A percentile compares a stretch with the other conserved stretches of the same genome.
Conservation (phyloP, 1,140 invertebrate species). For the Dendroctonus ponderosae region DNA sequence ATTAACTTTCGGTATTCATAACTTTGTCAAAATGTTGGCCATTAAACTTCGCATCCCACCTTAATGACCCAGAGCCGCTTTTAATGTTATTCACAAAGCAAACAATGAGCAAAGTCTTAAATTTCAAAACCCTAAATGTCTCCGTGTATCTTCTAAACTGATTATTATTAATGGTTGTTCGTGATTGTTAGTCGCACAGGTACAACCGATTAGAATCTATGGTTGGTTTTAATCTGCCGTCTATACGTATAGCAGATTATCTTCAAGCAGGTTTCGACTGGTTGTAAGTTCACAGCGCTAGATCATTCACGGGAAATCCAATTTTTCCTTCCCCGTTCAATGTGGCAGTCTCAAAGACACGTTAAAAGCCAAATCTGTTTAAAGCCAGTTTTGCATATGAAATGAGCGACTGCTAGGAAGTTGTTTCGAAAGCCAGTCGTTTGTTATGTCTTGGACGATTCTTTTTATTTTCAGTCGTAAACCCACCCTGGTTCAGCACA, state of each 20-base stretch:
- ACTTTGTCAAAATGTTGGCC: too few species aligned
- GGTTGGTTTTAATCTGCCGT: slow-evolving; percentile 12
- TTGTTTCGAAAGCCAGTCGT: neutral
- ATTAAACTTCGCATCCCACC: too few species aligned
- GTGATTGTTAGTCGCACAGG: slow-evolving; percentile 23
- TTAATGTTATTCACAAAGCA: too few species aligned
- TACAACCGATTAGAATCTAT: slow-evolving; percentile 28
- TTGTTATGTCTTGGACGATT: slow-evolving; percentile 3
- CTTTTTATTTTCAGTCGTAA: slow-evolving; percentile 12
- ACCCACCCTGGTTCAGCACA: slow-evolving; percentile 2
- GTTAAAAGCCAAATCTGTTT: too few species aligned
- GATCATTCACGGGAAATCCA: neutral
- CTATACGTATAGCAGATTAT: slow-evolving; percentile 9
- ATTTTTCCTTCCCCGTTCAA: neutral
- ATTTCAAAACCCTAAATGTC: too few species aligned
- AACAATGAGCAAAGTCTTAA: too few species aligned
- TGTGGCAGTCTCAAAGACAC: neutral
- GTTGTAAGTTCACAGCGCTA: too few species aligned
- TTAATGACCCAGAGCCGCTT: too few species aligned
- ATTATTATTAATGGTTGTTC: slow-evolving; percentile 31
- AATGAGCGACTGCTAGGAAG: too few species aligned
- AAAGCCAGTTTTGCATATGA: too few species aligned
- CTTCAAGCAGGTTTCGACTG: neutral
- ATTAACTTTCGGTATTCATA: too few species aligned
- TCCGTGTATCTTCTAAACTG: neutral